Evolutionary conservation across 1,140 invertebrate genomes (phyloP).

Genomic region (Ditylenchus dipsaci): DNA sequence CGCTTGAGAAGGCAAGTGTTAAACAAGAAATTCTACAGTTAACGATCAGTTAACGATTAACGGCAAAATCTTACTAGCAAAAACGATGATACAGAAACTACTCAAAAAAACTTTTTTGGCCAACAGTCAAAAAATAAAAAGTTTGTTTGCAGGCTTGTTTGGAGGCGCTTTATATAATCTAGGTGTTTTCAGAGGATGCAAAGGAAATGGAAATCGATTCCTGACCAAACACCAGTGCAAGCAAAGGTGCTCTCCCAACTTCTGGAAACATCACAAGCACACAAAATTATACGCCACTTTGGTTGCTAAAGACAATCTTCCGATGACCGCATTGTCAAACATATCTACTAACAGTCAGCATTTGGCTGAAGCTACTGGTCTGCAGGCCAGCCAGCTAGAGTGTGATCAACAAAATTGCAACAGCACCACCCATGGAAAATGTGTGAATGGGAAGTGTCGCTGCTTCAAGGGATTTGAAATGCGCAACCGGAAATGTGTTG

Average conservation of each 20-base stretch:
- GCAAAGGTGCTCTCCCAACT: constrained; percentile 20
- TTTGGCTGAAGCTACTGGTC: background rate
- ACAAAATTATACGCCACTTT: constrained; percentile 10
- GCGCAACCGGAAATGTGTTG: constrained; percentile 12
- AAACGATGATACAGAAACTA: too few species aligned
- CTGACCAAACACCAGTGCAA: constrained; percentile 20
- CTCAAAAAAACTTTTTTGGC: background rate
- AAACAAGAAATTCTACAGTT: too few species aligned
- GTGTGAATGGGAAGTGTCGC: constrained; percentile 27
- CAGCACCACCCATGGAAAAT: constrained; percentile 15
- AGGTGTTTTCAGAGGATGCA: constrained; percentile 37
- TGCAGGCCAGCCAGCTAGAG: background rate
- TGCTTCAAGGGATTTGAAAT: constrained; percentile 32
- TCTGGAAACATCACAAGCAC: constrained; percentile 8
- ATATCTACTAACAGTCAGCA: background rate
- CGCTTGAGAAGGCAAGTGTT: too few species aligned
- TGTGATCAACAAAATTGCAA: background rate
- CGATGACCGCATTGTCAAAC: too few species aligned
- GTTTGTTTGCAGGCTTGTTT: too few species aligned
- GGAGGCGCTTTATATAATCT: too few species aligned
- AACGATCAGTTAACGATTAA: too few species aligned
- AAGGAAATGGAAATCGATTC: constrained; percentile 32
- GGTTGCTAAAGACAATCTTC: background rate
- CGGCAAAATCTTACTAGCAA: too few species aligned
- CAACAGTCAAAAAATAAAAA: too few species aligned